Percentiles rank a stretch among this genome's conserved stretches.
phyloP scores from a whole-genome alignment of 2,113 vertebrate species.

The Xenopus tropicalis region UCB_Xtro_10.0 CM004448.2:41911001-41911500 shows the following conservation, averaged over 20 bases:
- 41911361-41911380: conserved; percentile 9
- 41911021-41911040: background rate
- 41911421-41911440: background rate
- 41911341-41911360: conserved; percentile 28
- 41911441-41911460: background rate
- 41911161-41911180: conserved; percentile 41
- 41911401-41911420: background rate
- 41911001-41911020: background rate
- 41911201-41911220: conserved; percentile 33
- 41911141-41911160: conserved; percentile 33
- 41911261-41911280: conserved; percentile 34
- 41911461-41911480: no score
- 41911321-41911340: conserved; percentile 8
- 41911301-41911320: conserved; percentile 21
- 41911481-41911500: no score
- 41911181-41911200: conserved; percentile 38
- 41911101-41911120: conserved; percentile 6
- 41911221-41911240: conserved; percentile 20
- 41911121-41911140: conserved; percentile 34
- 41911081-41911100: conserved; percentile 26
- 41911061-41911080: conserved; percentile 9
- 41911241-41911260: conserved; percentile 37
- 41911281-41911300: conserved; percentile 36
- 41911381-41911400: background rate
- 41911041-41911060: background rate